These are phyloP conservation scores for Heteractis magnifica DNA, from an alignment of 92 coral and sea anemone species.

Conservation along the genomic window DNA sequence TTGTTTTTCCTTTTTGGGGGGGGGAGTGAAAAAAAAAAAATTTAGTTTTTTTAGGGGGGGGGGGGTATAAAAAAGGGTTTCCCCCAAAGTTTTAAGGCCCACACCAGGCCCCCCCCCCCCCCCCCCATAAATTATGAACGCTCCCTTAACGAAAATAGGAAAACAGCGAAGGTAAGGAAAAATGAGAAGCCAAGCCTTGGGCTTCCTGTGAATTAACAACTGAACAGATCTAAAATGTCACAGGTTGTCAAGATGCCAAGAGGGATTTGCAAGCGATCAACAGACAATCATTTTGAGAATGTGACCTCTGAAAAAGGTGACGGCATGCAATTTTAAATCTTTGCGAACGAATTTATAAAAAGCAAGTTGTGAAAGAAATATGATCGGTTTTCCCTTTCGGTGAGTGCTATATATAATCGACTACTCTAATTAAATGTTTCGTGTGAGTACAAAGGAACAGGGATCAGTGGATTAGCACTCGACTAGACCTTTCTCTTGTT, in stretches of 20 bases:
- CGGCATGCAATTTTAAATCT: not conserved
- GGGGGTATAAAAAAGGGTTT: too few species aligned
- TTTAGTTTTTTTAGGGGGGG: too few species aligned
- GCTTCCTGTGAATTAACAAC: too few species aligned
- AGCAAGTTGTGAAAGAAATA: not conserved
- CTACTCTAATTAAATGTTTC: not conserved
- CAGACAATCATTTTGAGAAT: constrained; percentile 8
- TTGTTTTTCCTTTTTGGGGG: too few species aligned
- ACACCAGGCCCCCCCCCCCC: too few species aligned
- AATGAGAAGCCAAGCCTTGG: too few species aligned
- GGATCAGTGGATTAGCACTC: not conserved
- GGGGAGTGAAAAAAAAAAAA: too few species aligned
- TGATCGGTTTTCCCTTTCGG: not conserved
- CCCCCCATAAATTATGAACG: too few species aligned
- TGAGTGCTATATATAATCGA: not conserved
- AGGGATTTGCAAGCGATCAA: not conserved
- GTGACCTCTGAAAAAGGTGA: not conserved
- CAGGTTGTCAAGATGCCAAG: constrained; percentile 11
- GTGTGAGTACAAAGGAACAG: not conserved
- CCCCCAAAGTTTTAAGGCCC: too few species aligned
- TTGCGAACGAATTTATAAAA: not conserved
- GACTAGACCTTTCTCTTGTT: not conserved
- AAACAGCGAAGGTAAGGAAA: too few species aligned
- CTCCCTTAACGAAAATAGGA: too few species aligned
- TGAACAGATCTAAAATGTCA: not conserved